phyloP scores from a whole-genome alignment of 2,113 vertebrate species.

The Pavo muticus region DNA sequence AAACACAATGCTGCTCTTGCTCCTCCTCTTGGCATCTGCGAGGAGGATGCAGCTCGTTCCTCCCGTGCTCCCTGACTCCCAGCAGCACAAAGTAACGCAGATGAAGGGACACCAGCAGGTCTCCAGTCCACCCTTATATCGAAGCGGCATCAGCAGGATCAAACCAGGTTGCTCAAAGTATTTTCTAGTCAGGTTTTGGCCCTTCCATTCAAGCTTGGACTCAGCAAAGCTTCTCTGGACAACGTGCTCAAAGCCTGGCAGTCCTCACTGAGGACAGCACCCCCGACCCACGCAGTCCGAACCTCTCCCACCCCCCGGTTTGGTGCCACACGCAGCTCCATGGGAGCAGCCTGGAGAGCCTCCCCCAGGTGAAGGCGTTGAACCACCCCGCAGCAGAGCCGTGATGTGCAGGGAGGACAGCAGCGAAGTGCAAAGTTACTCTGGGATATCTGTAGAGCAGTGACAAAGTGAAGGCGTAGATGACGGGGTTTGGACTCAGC shows the following conservation, averaged over 20 bases:
- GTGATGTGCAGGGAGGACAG: fast-evolving
- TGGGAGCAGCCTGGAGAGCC: neutral
- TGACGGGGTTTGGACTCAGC: too few relatives aligned
- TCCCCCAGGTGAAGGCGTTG: neutral
- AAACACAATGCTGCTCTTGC: neutral
- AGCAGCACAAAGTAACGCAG: neutral
- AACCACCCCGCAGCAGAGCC: neutral
- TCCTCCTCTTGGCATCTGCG: neutral
- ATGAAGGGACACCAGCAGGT: neutral
- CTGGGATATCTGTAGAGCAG: neutral
- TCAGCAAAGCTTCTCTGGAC: neutral
- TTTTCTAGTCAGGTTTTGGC: neutral
- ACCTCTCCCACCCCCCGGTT: neutral
- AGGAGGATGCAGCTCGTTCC: neutral
- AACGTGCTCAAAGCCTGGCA: neutral
- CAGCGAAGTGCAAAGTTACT: neutral
- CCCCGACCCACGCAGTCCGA: neutral
- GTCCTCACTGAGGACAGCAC: neutral
- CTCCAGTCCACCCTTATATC: neutral
- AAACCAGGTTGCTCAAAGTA: neutral
- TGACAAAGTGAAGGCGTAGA: fast-evolving
- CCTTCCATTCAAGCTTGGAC: neutral
- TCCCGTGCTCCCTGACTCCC: neutral
- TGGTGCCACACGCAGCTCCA: neutral
- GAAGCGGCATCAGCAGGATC: neutral